Percentiles rank a stretch among this genome's conserved stretches.
Evolutionary conservation across 2,888 invertebrate species (phyloP).

Genomic region (Caenorhabditis plicata): DNA sequence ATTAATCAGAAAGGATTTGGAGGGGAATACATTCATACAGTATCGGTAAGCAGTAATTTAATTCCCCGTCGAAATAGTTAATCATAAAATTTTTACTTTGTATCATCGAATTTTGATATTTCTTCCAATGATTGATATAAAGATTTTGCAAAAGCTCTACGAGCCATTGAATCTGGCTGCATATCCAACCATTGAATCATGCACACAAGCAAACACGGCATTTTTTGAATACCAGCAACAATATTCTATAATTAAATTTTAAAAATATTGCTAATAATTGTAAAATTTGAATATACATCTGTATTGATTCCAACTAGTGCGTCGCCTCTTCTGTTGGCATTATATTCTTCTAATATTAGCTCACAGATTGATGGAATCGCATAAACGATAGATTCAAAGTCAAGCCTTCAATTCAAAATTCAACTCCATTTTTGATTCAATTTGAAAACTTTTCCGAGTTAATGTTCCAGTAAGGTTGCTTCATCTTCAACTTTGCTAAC

Average conservation of each 20-base stretch:
- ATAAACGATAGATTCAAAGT: constrained; percentile 7
- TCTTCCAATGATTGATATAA: no score
- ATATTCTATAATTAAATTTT: constrained; percentile 18
- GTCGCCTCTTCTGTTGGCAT: constrained; percentile 8
- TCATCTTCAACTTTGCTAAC: constrained; percentile 13
- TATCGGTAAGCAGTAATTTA: no score
- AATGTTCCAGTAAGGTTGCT: constrained; percentile 11
- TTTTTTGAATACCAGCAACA: constrained; percentile 2
- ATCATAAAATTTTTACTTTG: no score
- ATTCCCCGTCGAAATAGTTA: no score
- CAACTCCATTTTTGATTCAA: background rate
- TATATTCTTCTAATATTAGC: constrained; percentile 18
- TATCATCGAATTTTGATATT: no score
- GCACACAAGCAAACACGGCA: constrained; percentile 23
- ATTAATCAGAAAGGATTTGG: background rate
- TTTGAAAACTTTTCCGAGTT: background rate
- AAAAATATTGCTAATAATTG: background rate
- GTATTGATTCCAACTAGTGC: constrained; percentile 9
- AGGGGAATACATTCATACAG: no score
- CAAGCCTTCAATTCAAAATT: background rate
- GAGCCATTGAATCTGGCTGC: background rate
- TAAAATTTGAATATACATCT: constrained; percentile 12
- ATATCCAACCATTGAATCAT: constrained; percentile 27
- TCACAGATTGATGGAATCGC: constrained; percentile 19
- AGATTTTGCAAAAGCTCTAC: background rate